phyloP scores from a whole-genome alignment of 2,113 vertebrate genomes.

The Anolis sagrei region DNA sequence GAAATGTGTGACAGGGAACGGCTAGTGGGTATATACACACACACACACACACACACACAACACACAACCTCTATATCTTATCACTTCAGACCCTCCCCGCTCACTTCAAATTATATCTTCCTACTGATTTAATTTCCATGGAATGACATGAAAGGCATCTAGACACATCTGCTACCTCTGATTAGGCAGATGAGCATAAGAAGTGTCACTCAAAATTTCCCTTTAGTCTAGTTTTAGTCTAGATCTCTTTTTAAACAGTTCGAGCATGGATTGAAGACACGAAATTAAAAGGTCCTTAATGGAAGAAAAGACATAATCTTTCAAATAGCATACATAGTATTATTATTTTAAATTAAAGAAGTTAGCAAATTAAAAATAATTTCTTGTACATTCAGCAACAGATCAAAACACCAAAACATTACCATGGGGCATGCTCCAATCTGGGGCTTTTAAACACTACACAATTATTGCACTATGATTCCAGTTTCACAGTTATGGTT shows the following conservation, averaged over 20 bases:
- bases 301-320: not conserved
- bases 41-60: too few relatives aligned
- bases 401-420: not conserved
- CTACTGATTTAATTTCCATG: slow-evolving; percentile 45
- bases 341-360: not conserved
- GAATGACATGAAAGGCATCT: slow-evolving; percentile 51
- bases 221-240: slow-evolving; percentile 21
- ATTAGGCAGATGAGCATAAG: slow-evolving; percentile 33
- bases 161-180: slow-evolving; percentile 42
- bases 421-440: slow-evolving; percentile 5
- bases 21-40: too few relatives aligned
- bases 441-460: not conserved
- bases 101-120: slow-evolving; percentile 53
- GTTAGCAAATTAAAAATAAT: slow-evolving; percentile 21
- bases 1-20: too few relatives aligned
- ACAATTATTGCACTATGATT: too few relatives aligned
- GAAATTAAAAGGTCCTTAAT: slow-evolving; percentile 41
- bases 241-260: slow-evolving; percentile 46
- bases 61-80: not conserved
- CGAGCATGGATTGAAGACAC: slow-evolving; percentile 30
- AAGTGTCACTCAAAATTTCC: slow-evolving; percentile 51
- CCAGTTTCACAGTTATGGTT: too few relatives aligned
- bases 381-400: not conserved
- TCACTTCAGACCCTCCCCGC: not conserved
- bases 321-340: not conserved